A percentile compares a stretch with the other conserved stretches of the same genome.
These are phyloP conservation scores for Microcebus griseorufus DNA, from an alignment of 2,113 vertebrate species.

Conservation along the genomic window DNA sequence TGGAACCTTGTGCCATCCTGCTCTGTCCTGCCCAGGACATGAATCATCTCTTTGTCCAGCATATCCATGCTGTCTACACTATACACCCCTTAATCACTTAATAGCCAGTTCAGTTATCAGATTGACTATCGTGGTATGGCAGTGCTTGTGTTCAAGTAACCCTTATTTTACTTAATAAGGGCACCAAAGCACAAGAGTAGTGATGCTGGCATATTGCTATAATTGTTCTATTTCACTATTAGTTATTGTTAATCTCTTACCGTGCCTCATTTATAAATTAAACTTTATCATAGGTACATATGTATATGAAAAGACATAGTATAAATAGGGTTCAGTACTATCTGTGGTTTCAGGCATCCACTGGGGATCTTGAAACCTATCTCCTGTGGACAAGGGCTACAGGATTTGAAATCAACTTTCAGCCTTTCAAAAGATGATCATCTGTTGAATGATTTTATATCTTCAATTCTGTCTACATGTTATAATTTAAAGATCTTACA, in stretches of 20 bases:
- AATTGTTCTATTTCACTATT: not conserved
- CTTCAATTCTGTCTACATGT: not conserved
- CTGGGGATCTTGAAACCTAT: not conserved
- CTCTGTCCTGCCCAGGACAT: too few species aligned
- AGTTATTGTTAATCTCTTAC: not conserved
- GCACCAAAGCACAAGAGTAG: not conserved
- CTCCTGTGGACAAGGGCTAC: not conserved
- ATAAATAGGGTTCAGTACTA: not conserved
- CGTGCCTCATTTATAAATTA: not conserved
- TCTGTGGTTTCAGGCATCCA: not conserved
- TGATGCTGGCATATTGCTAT: not conserved
- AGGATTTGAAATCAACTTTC: conserved; percentile 40
- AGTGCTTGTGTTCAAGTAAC: not conserved
- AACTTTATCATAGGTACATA: not conserved
- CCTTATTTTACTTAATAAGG: not conserved
- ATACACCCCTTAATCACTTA: not conserved
- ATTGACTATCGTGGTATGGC: not conserved
- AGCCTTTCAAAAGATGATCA: not conserved
- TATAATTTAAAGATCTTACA: not conserved
- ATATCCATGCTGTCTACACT: not conserved
- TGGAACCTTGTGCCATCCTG: too few species aligned
- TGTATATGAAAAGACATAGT: not conserved
- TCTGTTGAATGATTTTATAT: not conserved
- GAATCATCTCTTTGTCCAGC: too few species aligned
- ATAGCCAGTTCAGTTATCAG: not conserved